phyloP scores from a whole-genome alignment of 2,888 invertebrate species.

The Peribatodes rhomboidaria region DNA sequence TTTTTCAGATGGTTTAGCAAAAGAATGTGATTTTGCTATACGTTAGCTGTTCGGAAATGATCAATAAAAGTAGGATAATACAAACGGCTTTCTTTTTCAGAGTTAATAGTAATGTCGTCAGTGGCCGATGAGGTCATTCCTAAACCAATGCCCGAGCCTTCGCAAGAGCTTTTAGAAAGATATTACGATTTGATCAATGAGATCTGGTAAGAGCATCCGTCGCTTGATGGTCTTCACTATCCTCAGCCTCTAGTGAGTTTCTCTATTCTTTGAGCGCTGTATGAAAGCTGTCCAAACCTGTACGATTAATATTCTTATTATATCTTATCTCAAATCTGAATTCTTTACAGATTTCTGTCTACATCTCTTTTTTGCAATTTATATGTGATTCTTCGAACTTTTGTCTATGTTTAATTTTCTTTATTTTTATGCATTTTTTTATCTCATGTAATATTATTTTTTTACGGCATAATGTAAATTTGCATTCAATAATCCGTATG shows the following conservation, averaged over 20 bases:
- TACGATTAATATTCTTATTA: conserved; percentile 1
- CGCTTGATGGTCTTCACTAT: conserved; percentile 15
- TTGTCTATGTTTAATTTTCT: neutral
- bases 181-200: conserved; percentile 76
- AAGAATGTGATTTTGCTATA: neutral
- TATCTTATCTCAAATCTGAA: neutral
- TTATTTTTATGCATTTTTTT: neutral
- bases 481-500: neutral
- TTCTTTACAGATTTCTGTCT: conserved; percentile 4
- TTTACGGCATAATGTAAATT: neutral
- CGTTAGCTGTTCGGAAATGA: neutral
- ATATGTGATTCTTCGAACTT: neutral
- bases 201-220: conserved; percentile 70
- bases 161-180: conserved; percentile 67
- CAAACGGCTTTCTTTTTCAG: conserved; percentile 67
- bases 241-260: conserved; percentile 26
- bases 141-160: conserved; percentile 70
- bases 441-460: neutral
- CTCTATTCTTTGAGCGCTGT: conserved; percentile 16
- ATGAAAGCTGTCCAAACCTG: conserved; percentile 20
- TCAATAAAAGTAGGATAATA: conserved; percentile 13
- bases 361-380: neutral
- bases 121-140: conserved; percentile 67
- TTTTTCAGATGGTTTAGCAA: too few relatives aligned
- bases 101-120: conserved; percentile 76